Evolutionary conservation across 2,888 invertebrate genomes (phyloP).

Genomic region (Bruchidius siliquastri): DNA sequence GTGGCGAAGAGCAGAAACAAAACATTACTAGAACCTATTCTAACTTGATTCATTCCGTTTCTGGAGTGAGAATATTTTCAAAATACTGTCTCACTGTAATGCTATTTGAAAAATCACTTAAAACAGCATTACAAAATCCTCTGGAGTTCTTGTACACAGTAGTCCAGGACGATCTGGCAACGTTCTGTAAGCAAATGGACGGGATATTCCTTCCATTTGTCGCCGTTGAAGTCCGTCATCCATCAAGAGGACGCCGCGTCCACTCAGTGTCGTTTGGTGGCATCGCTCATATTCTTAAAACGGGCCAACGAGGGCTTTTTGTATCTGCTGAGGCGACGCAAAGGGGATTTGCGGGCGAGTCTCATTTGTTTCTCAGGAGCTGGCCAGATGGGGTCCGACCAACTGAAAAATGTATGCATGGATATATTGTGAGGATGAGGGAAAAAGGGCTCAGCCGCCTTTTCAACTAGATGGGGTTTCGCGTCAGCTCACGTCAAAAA

Average conservation of each 20-base stretch:
- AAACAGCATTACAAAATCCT: too few relatives aligned
- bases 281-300: background rate
- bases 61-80: too few relatives aligned
- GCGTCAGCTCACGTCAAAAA: background rate
- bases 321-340: background rate
- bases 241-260: background rate
- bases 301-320: background rate
- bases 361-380: background rate
- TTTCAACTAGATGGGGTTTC: background rate
- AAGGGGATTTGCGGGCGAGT: background rate
- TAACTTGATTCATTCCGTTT: too few relatives aligned
- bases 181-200: background rate
- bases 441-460: background rate
- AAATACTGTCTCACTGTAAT: too few relatives aligned
- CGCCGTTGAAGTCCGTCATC: background rate
- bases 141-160: too few relatives aligned
- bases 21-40: too few relatives aligned
- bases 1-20: too few relatives aligned
- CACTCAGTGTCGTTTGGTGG: background rate
- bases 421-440: background rate
- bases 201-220: background rate
- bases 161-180: background rate
- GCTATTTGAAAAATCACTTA: too few relatives aligned
- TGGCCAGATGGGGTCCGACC: background rate
- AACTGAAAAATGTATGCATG: background rate